Percentiles rank a stretch among this genome's conserved stretches.
Evolutionary conservation across 2,888 invertebrate species (phyloP).

Genomic region (Drosophila putrida): DNA sequence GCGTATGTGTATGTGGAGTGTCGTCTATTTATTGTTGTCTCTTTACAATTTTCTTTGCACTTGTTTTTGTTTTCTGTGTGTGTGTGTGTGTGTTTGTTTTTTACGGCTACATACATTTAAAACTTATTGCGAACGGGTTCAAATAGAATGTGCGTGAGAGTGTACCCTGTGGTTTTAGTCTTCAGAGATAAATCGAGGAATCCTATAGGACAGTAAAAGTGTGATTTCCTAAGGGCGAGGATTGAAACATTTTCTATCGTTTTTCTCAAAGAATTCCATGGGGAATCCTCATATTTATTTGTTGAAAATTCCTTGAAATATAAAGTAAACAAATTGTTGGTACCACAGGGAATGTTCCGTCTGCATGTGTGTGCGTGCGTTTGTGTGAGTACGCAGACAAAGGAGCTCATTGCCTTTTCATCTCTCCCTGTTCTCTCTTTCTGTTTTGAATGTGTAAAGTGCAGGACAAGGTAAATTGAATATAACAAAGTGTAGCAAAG

Average conservation of each 20-base stretch:
- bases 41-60: slow-evolving; percentile 38
- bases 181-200: too few relatives aligned
- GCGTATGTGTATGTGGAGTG: slow-evolving; percentile 41
- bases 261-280: too few relatives aligned
- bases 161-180: too few relatives aligned
- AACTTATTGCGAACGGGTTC: slow-evolving; percentile 50
- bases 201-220: too few relatives aligned
- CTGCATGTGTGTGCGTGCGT: slow-evolving; percentile 6
- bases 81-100: slow-evolving; percentile 31
- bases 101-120: slow-evolving; percentile 29
- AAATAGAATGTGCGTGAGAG: slow-evolving; percentile 24
- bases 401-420: slow-evolving; percentile 52
- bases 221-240: too few relatives aligned
- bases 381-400: slow-evolving; percentile 53
- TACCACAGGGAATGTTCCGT: slow-evolving; percentile 9
- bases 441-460: slow-evolving; percentile 58
- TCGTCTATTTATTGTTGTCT: too few relatives aligned
- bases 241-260: too few relatives aligned
- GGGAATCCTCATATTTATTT: too few relatives aligned
- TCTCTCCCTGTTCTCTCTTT: slow-evolving; percentile 34
- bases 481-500: slow-evolving; percentile 56
- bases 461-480: slow-evolving; percentile 59
- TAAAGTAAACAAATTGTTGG: too few relatives aligned
- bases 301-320: too few relatives aligned
- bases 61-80: slow-evolving; percentile 16